A percentile compares a stretch with the other conserved stretches of the same genome.
Evolutionary conservation across 2,113 vertebrate species (phyloP).

Genomic region (Aphelocoma coerulescens): DNA sequence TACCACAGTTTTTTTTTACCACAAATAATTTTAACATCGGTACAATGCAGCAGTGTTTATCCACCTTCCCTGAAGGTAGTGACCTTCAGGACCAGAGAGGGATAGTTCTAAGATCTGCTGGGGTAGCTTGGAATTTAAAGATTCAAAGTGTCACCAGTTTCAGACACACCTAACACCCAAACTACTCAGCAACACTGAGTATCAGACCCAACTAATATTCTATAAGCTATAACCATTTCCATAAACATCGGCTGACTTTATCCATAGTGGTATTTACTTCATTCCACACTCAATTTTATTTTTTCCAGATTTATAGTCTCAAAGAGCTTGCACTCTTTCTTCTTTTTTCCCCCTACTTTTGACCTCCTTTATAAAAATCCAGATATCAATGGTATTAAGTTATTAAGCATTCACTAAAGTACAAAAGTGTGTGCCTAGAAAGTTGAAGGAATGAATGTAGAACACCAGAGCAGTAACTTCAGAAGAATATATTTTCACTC

Average conservation of each 20-base stretch:
- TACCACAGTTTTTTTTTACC: not conserved
- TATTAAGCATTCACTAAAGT: not conserved
- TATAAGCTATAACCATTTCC: not conserved
- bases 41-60: not conserved
- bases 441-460: not conserved
- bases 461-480: not conserved
- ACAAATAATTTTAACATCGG: not conserved
- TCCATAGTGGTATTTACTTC: not conserved
- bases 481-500: not conserved
- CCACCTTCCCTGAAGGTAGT: not conserved
- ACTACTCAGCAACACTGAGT: not conserved
- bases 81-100: not conserved
- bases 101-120: not conserved
- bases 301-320: not conserved
- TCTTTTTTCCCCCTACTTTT: not conserved
- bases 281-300: not conserved
- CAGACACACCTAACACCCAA: not conserved
- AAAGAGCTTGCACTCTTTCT: not conserved
- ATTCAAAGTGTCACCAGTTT: not conserved
- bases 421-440: rapidly evolving
- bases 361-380: not conserved
- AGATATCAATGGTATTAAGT: not conserved
- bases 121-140: not conserved
- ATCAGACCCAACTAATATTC: not conserved
- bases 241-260: not conserved